These are phyloP conservation scores for Microplitis mediator DNA, from an alignment of 1,140 invertebrate genomes.

Conservation along the genomic window DNA sequence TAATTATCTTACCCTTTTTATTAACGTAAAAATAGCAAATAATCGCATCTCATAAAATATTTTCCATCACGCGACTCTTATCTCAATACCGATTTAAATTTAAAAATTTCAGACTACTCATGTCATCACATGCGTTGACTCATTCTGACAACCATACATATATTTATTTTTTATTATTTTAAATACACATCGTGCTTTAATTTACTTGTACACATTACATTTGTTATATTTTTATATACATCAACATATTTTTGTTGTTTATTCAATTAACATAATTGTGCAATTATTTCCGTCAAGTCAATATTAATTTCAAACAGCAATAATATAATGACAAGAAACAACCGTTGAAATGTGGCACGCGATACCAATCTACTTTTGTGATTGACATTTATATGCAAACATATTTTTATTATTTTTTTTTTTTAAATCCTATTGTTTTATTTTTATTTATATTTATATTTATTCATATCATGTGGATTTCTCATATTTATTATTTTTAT, in stretches of 20 bases:
- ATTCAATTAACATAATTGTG: conserved; percentile 61
- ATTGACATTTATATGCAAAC: conserved; percentile 1
- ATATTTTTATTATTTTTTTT: background rate
- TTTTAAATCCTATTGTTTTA: background rate
- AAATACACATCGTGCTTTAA: background rate
- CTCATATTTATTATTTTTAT: conserved; percentile 29
- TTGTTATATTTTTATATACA: conserved; percentile 34
- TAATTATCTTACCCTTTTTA: no score
- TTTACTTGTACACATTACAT: background rate
- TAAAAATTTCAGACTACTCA: no score
- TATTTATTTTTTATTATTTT: background rate
- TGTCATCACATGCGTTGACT: no score
- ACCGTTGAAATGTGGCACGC: background rate
- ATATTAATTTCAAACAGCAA: conserved; percentile 12
- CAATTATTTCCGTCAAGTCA: conserved; percentile 47
- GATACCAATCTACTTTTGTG: background rate
- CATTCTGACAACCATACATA: background rate
- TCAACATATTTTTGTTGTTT: conserved; percentile 44
- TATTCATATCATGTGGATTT: background rate
- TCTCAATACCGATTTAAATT: no score
- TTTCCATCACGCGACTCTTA: no score
- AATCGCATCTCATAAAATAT: no score
- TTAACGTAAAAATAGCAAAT: no score
- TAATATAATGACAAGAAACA: conserved; percentile 1
- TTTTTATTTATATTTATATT: background rate